Evolutionary conservation across 2,888 invertebrate genomes (phyloP), one percentile per base, ranked within the genome.

Genomic region (Eilema depressum): DNA sequence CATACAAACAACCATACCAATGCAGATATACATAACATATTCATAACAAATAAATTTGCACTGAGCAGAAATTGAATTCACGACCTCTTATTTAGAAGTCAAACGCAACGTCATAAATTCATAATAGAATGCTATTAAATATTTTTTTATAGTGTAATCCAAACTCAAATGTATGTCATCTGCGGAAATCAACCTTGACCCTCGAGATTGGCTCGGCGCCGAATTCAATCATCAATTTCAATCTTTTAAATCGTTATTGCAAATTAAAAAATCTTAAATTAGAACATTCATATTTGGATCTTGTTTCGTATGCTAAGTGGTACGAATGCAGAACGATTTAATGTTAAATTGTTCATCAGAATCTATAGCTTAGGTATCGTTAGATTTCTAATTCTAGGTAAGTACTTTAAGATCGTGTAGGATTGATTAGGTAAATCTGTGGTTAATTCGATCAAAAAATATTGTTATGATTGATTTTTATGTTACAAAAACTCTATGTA

Each of bases 181-280:
- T 5, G 25, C 12, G 56, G 59, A 37, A 33, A 12, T 69, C 70
- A 72, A 74, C 83, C 78, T 76, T 82, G 83, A 82, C 76, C 74
- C 76, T 71, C 63, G 11, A 73, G 67, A 80, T 80, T 80, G 76
- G 69, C 69, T 63, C 60, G 83, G 81, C 81, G 81, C 78, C 83
- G 72, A 76, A 78, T 73, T 72, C 75, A 82, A 83, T 78, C 74
- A 73, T 17, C 69, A 72, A 71, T 74, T n/a, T 75, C 56, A 70
- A 70, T 68, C 69, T 76, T 81, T 73, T 80, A 68, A 72, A 75
- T 82, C 53, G 64, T 77, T 82, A 76, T 69, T 65, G 73, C 25
- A 62, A 77, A 64, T 80, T 69, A 70, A 67, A 41, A 68, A 37
- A 25, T 66, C 53, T 17, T 74, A 68, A 70, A 65, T 68, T 41